Evolutionary conservation across 1,140 invertebrate species (phyloP).

Genomic region (Oncopeltus fasciatus): DNA sequence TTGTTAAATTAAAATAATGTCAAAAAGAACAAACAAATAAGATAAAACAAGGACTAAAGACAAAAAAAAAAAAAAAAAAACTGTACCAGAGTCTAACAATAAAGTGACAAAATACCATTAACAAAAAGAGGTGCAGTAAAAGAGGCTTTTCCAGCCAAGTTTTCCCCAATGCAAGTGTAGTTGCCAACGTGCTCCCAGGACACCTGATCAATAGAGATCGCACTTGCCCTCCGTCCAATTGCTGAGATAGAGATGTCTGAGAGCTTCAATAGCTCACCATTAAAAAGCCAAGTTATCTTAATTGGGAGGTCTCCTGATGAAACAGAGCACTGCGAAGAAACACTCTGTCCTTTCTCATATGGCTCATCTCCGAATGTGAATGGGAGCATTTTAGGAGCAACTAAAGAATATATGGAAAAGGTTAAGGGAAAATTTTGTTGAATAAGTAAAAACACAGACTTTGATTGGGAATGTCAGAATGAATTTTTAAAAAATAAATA

Average conservation of each 20-base stretch:
- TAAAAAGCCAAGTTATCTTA: slow-evolving; percentile 40
- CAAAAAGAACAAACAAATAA: no score
- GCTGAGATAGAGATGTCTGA: slow-evolving; percentile 40
- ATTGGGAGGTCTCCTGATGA: slow-evolving; percentile 46
- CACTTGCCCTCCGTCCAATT: slow-evolving; percentile 39
- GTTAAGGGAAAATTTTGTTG: not conserved
- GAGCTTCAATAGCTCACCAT: slow-evolving; percentile 35
- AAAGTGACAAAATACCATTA: slow-evolving; percentile 21
- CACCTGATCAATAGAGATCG: slow-evolving; percentile 55
- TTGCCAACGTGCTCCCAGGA: slow-evolving; percentile 32
- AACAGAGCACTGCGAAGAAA: slow-evolving; percentile 43
- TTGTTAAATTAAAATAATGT: no score
- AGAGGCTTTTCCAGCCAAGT: slow-evolving; percentile 20
- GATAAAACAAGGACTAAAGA: no score
- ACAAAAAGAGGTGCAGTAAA: slow-evolving; percentile 23
- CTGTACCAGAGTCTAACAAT: no score
- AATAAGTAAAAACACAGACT: not conserved
- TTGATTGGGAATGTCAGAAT: no score
- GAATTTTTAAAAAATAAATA: no score
- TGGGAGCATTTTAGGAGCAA: slow-evolving; percentile 51
- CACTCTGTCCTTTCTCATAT: slow-evolving; percentile 27
- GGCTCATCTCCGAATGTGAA: slow-evolving; percentile 54
- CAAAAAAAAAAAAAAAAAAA: no score
- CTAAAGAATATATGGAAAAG: no score
- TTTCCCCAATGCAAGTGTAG: slow-evolving; percentile 25